phyloP scores from a whole-genome alignment of 2,888 invertebrate genomes.

The Rotaria magnacalcarata region DNA sequence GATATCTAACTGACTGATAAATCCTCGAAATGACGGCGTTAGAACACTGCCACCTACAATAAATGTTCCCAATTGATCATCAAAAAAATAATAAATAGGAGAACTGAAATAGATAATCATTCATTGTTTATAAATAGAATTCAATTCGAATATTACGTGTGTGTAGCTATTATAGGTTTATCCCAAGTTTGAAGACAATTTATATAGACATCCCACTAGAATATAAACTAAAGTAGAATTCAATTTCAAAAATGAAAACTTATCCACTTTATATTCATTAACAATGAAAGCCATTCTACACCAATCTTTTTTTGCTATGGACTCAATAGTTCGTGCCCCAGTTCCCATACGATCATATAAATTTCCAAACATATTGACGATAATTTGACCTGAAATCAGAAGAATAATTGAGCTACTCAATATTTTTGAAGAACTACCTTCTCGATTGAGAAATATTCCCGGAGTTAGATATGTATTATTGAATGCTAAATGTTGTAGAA shows the following conservation, averaged over 20 bases:
- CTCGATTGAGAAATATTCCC: neutral
- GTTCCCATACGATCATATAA: neutral
- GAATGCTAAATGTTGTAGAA: neutral
- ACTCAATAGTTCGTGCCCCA: neutral
- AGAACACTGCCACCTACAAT: neutral
- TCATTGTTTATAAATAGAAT: neutral
- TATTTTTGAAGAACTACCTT: neutral
- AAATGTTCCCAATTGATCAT: neutral
- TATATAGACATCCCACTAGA: neutral
- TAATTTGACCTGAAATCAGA: neutral
- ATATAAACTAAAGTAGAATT: neutral
- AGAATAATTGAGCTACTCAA: neutral
- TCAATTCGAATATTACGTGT: neutral
- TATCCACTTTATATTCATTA: neutral
- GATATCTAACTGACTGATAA: neutral
- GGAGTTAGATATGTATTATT: slow-evolving; percentile 11
- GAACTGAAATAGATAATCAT: neutral
- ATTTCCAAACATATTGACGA: neutral
- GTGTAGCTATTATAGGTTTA: neutral
- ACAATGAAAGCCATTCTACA: neutral
- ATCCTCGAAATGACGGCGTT: neutral
- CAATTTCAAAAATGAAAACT: no score
- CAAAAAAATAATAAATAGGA: neutral
- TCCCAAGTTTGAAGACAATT: neutral
- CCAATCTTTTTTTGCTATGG: neutral